Percentiles rank a stretch among this genome's conserved stretches.
These are phyloP conservation scores for Phoeniculus purpureus DNA, from an alignment of 2,797 vertebrate species.

Conservation along the genomic window DNA sequence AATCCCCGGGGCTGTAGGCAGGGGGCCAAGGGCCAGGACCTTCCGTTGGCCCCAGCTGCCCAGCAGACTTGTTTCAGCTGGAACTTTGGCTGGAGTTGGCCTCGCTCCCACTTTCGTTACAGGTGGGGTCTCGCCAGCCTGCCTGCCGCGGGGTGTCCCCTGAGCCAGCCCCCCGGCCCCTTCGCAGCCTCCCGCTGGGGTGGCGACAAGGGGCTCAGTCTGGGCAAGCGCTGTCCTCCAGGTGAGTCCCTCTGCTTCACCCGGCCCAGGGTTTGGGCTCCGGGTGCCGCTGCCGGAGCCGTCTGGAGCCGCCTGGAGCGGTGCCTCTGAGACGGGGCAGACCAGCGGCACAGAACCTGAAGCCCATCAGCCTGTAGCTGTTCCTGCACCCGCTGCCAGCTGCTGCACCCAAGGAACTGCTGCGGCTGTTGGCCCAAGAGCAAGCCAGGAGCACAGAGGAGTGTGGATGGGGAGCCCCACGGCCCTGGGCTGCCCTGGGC, in stretches of 20 bases:
- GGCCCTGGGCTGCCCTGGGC: background rate
- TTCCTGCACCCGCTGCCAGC: too few relatives aligned
- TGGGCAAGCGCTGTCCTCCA: fast-evolving
- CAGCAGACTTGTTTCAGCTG: background rate
- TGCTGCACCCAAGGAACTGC: background rate
- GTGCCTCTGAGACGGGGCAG: too few relatives aligned
- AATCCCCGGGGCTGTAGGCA: background rate
- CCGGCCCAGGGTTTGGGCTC: background rate
- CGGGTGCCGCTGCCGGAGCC: background rate
- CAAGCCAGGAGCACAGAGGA: background rate
- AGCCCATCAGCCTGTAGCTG: too few relatives aligned
- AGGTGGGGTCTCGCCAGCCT: fast-evolving
- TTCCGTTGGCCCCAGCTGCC: background rate
- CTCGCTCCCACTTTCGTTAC: fast-evolving
- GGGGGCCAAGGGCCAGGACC: background rate
- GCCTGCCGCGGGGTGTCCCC: fast-evolving
- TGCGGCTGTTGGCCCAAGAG: background rate
- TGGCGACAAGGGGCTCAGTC: fast-evolving
- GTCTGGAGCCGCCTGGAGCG: too few relatives aligned
- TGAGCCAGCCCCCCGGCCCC: background rate
- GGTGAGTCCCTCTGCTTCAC: fast-evolving
- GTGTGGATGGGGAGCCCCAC: background rate
- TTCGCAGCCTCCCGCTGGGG: fast-evolving
- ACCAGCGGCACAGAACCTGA: background rate
- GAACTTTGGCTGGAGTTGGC: background rate